These are phyloP conservation scores for Lutjanus argentimaculatus DNA, from an alignment of 2,797 vertebrate genomes.

Conservation along the genomic window DNA sequence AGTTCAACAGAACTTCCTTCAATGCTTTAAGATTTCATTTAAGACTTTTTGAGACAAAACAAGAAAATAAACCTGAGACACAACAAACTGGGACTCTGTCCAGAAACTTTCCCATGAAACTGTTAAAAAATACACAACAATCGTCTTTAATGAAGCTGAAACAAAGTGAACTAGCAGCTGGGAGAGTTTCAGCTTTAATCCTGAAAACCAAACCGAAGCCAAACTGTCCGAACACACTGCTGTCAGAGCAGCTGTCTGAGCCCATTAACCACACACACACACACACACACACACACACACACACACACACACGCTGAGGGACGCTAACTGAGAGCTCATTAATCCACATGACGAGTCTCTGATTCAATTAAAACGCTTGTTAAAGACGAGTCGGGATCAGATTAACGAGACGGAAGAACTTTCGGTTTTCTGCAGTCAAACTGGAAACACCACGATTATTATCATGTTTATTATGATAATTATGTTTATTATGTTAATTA, in stretches of 20 bases:
- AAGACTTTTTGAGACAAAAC: no score
- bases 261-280: neutral
- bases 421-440: constrained; percentile 38
- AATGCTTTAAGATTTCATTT: no score
- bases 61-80: no score
- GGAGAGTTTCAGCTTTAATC: constrained; percentile 17
- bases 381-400: neutral
- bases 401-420: constrained; percentile 25
- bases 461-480: no score
- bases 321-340: constrained; percentile 40
- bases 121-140: neutral
- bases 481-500: no score
- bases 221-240: constrained; percentile 37
- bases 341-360: constrained; percentile 32
- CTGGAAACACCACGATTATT: no score
- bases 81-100: no score
- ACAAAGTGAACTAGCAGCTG: constrained; percentile 4
- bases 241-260: constrained; percentile 12
- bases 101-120: neutral
- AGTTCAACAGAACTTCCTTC: no score
- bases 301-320: constrained; percentile 11
- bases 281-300: neutral
- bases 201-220: constrained; percentile 33
- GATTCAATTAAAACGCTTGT: constrained; percentile 40
- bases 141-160: neutral